A percentile compares a stretch with the other conserved stretches of the same genome.
Conservation (phyloP, 2,888 invertebrate genomes). For the Leptinotarsa haldemani region DNA sequence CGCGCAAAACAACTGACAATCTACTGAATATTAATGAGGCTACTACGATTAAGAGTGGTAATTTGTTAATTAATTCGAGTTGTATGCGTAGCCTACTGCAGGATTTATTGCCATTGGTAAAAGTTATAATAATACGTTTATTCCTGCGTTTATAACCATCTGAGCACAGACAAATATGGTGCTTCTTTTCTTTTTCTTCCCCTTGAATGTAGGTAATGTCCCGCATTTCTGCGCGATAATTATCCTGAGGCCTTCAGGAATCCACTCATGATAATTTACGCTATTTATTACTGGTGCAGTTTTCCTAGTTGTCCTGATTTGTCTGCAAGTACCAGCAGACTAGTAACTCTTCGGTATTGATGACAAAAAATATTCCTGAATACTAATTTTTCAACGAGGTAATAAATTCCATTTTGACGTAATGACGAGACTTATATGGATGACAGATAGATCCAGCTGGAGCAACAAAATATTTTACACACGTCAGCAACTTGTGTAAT, state of each 20-base stretch:
- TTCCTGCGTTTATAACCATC: conserved; percentile 27
- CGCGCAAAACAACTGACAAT: conserved; percentile 55
- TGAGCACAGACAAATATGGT: background rate
- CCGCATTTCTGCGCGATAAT: conserved; percentile 21
- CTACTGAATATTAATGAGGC: conserved; percentile 59
- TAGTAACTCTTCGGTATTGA: background rate
- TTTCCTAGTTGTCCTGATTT: conserved; percentile 11
- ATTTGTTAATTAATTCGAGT: conserved; percentile 61
- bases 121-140: conserved; percentile 32
- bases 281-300: conserved; percentile 8
- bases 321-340: conserved; percentile 25
- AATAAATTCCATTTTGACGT: no score
- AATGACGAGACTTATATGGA: no score
- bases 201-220: conserved; percentile 18
- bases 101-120: conserved; percentile 35
- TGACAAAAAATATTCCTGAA: background rate
- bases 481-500: no score
- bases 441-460: no score
- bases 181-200: background rate
- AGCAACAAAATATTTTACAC: no score
- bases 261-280: background rate
- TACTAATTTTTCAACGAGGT: no score
- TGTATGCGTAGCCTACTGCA: conserved; percentile 36
- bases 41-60: conserved; percentile 55
- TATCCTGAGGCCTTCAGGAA: conserved; percentile 9